phyloP scores from a whole-genome alignment of 2,797 vertebrate genomes.

The Oreochromis mossambicus region DNA sequence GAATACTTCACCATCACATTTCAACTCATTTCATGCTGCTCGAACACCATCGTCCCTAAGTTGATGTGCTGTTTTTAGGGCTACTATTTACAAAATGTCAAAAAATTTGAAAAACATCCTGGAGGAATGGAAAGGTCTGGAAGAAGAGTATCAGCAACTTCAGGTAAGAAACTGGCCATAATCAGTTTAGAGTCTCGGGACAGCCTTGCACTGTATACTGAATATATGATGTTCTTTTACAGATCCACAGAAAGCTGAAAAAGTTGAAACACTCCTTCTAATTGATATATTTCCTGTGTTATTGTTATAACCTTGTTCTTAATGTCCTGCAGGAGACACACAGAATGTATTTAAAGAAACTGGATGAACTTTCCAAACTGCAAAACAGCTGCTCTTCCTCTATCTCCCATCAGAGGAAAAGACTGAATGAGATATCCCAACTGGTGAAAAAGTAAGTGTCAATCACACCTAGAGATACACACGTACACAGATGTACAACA shows the following conservation, averaged over 20 bases:
- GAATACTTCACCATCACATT: constrained; percentile 2
- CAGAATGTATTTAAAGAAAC: constrained; percentile 84
- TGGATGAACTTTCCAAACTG: constrained; percentile 88
- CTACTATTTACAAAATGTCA: constrained; percentile 47
- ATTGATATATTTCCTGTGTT: background rate
- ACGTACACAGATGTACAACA: background rate
- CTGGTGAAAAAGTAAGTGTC: constrained; percentile 77
- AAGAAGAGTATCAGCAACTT: constrained; percentile 82
- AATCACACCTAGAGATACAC: background rate
- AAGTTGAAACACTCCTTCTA: background rate
- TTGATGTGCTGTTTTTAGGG: background rate
- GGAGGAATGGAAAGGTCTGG: constrained; percentile 84
- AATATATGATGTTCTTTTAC: background rate
- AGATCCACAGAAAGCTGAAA: background rate
- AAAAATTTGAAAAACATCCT: constrained; percentile 58
- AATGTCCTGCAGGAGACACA: constrained; percentile 82
- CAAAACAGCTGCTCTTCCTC: constrained; percentile 82
- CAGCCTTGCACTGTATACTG: background rate
- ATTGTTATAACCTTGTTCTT: background rate
- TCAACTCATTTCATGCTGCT: background rate
- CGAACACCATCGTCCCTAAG: background rate
- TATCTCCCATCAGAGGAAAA: constrained; percentile 81
- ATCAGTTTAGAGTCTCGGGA: background rate
- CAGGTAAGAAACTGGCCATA: constrained; percentile 76
- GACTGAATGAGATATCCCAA: constrained; percentile 78